phyloP scores from a whole-genome alignment of 2,888 invertebrate genomes.

The Priocnemis perturbator region DNA sequence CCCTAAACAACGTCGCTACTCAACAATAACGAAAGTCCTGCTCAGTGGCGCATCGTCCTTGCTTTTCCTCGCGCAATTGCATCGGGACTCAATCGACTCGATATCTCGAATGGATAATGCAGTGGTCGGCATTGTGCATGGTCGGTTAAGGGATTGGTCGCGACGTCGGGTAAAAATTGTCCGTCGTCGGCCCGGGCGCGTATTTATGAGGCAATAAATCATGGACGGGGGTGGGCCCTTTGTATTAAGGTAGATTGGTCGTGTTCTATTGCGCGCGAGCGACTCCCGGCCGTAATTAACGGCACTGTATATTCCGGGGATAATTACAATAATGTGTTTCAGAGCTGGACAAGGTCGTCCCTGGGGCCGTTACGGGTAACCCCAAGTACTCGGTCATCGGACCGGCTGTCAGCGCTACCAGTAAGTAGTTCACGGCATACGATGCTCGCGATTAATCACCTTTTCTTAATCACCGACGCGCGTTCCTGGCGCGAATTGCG shows the following conservation, averaged over 20 bases:
- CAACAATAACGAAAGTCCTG: too few species aligned
- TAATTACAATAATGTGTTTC: constrained; percentile 75
- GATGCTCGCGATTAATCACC: constrained; percentile 47
- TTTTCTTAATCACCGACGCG: constrained; percentile 43
- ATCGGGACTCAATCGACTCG: too few species aligned
- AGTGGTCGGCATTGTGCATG: background rate
- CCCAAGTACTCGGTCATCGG: constrained; percentile 79
- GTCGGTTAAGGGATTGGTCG: background rate
- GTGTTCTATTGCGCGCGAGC: constrained; percentile 63
- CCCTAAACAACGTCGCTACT: too few species aligned
- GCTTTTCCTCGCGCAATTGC: too few species aligned
- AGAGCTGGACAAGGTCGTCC: constrained; percentile 74
- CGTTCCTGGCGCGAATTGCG: background rate
- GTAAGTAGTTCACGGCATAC: constrained; percentile 77
- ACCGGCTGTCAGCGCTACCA: constrained; percentile 85
- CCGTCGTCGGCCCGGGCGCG: constrained; percentile 13
- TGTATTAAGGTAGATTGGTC: constrained; percentile 71
- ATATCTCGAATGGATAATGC: background rate
- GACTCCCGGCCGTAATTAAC: constrained; percentile 63
- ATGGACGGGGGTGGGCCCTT: constrained; percentile 61
- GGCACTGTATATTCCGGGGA: constrained; percentile 71
- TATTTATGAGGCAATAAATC: constrained; percentile 71
- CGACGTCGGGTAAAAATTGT: constrained; percentile 4
- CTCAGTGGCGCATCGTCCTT: too few species aligned
- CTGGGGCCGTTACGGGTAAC: constrained; percentile 72